phyloP scores from a whole-genome alignment of 1,140 invertebrate species.

The Megalonaias nervosa region DNA sequence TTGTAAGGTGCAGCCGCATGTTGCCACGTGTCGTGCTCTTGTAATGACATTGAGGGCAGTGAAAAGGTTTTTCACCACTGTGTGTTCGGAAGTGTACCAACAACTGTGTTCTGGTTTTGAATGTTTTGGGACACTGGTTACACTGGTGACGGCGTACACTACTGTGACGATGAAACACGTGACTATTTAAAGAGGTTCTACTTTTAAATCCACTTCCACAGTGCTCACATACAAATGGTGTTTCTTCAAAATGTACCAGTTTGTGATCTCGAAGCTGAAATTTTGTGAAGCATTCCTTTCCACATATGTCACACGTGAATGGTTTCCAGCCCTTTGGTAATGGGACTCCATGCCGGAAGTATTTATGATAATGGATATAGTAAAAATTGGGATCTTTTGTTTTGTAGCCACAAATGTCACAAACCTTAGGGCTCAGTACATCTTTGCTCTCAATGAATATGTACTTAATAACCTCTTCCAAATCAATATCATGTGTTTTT shows the following conservation, averaged over 20 bases:
- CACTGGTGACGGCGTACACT: constrained; percentile 83
- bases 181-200: constrained; percentile 54
- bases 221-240: constrained; percentile 55
- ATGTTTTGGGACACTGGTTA: constrained; percentile 96
- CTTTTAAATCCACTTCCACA: constrained; percentile 61
- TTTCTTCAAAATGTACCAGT: constrained; percentile 52
- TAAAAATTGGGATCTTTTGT: constrained; percentile 55
- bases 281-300: constrained; percentile 61
- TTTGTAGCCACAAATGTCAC: constrained; percentile 61
- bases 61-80: constrained; percentile 91
- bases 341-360: constrained; percentile 60
- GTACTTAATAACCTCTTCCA: constrained; percentile 36
- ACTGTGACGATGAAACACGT: constrained; percentile 56
- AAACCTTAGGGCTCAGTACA: constrained; percentile 40
- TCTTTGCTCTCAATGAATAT: constrained; percentile 23
- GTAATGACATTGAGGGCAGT: constrained; percentile 88
- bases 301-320: constrained; percentile 62
- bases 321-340: constrained; percentile 60
- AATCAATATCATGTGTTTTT: constrained; percentile 43
- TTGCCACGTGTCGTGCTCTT: constrained; percentile 58
- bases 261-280: constrained; percentile 56
- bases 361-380: constrained; percentile 65
- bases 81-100: constrained; percentile 98
- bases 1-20: constrained; percentile 56
- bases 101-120: constrained; percentile 98